Percentiles rank a stretch among this genome's conserved stretches.
These are phyloP conservation scores for Habropoda laboriosa DNA, from an alignment of 1,140 invertebrate species.

Conservation along the genomic window DNA sequence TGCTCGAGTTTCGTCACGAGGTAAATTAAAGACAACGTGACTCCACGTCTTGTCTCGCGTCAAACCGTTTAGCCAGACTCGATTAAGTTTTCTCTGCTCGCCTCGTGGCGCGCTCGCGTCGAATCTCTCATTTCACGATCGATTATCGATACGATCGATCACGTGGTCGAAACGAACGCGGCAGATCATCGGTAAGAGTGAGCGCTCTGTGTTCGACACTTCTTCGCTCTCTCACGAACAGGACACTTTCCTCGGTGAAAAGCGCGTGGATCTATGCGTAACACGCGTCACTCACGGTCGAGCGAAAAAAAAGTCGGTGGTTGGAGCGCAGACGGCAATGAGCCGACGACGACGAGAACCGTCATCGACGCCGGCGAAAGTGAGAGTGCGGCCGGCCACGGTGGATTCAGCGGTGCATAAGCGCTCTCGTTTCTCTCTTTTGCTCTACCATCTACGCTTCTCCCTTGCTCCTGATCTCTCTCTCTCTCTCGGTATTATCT, in stretches of 20 bases:
- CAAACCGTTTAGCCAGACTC: background rate
- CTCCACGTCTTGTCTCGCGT: background rate
- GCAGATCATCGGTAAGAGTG: background rate
- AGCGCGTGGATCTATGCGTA: slow-evolving; percentile 12
- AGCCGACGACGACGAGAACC: slow-evolving; percentile 71
- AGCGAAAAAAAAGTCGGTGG: slow-evolving; percentile 36
- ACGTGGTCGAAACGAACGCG: slow-evolving; percentile 25
- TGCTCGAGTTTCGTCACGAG: slow-evolving; percentile 41
- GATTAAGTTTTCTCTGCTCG: background rate
- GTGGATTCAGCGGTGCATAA: slow-evolving; percentile 63
- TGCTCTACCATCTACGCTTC: slow-evolving; percentile 28
- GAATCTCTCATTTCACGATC: slow-evolving; percentile 4
- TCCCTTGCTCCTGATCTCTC: slow-evolving; percentile 14
- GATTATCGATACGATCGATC: slow-evolving; percentile 22
- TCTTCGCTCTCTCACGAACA: background rate
- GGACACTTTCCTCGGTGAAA: slow-evolving; percentile 15
- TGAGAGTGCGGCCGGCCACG: slow-evolving; percentile 74
- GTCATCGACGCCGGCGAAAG: slow-evolving; percentile 78
- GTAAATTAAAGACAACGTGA: slow-evolving; percentile 40
- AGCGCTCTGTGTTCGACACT: background rate
- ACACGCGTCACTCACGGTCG: slow-evolving; percentile 28
- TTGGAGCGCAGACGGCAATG: slow-evolving; percentile 53
- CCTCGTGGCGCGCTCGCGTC: background rate
- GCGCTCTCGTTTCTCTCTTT: slow-evolving; percentile 55
- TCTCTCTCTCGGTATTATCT: slow-evolving; percentile 31